Conservation (phyloP, 92 coral and sea anemone genomes). For the Epizoanthus ramosus region DNA sequence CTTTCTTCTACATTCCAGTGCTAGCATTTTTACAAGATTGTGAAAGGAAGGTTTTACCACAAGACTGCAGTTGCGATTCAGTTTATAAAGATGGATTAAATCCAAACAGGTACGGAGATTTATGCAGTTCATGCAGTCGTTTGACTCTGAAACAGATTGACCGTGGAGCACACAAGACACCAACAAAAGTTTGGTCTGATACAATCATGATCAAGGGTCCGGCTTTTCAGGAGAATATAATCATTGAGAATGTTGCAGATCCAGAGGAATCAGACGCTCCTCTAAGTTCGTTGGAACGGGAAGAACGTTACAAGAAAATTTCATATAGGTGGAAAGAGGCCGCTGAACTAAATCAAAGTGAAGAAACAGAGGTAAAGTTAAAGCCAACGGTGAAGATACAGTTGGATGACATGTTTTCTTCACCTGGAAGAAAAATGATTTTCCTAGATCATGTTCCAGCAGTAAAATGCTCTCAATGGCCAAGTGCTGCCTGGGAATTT, state of each 20-base stretch:
- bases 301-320: too few species aligned
- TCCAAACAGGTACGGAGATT: slow-evolving; percentile 2
- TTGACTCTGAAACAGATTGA: background rate
- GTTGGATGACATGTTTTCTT: slow-evolving; percentile 10
- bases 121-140: background rate
- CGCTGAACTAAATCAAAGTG: too few species aligned
- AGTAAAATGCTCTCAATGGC: slow-evolving; percentile 9
- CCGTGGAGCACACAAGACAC: background rate
- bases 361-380: too few species aligned
- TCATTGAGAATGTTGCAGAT: slow-evolving; percentile 6
- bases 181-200: slow-evolving; percentile 13
- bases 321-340: too few species aligned
- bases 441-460: slow-evolving; percentile 19
- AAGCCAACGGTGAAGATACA: background rate
- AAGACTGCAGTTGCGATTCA: background rate
- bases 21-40: background rate
- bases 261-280: background rate
- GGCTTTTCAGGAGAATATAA: background rate
- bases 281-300: too few species aligned
- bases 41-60: background rate
- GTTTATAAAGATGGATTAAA: background rate
- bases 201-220: background rate
- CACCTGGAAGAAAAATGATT: slow-evolving; percentile 2
- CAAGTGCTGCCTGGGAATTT: slow-evolving; percentile 33
- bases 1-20: background rate